Conservation (phyloP, 2,797 vertebrate genomes). For the Discoglossus pictus region DNA sequence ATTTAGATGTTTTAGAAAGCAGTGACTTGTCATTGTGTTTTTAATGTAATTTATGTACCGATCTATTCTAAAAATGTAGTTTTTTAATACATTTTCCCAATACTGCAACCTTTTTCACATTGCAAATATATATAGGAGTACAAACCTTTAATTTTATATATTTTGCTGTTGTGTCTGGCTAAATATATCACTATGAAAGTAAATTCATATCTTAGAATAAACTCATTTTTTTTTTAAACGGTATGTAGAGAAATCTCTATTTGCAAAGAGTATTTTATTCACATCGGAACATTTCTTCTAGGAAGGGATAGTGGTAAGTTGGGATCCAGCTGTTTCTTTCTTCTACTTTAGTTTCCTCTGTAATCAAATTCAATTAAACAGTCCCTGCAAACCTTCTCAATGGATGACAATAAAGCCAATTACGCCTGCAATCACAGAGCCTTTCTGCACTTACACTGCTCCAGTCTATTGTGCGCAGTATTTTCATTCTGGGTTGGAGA, state of each 20-base stretch:
- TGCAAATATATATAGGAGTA: too few relatives aligned
- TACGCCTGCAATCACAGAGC: slow-evolving; percentile 40
- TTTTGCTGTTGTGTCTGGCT: too few relatives aligned
- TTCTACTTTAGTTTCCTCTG: slow-evolving; percentile 39
- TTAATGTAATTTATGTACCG: too few relatives aligned
- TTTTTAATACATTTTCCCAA: too few relatives aligned
- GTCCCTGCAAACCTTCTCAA: slow-evolving; percentile 27
- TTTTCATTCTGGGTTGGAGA: slow-evolving; percentile 42
- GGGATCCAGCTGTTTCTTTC: slow-evolving; percentile 41
- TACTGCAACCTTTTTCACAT: too few relatives aligned
- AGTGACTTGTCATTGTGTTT: too few relatives aligned
- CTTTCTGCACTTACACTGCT: slow-evolving; percentile 40
- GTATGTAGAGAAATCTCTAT: slow-evolving; percentile 11
- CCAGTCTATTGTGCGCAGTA: slow-evolving; percentile 39
- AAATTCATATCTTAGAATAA: slow-evolving; percentile 36
- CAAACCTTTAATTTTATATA: too few relatives aligned
- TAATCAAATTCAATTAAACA: slow-evolving; percentile 50
- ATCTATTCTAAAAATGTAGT: too few relatives aligned
- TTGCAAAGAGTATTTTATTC: slow-evolving; percentile 32
- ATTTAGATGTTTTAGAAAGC: too few relatives aligned
- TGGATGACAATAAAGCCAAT: slow-evolving; percentile 50
- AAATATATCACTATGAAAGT: slow-evolving; percentile 31
- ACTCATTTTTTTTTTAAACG: background rate
- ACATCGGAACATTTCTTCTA: slow-evolving; percentile 34
- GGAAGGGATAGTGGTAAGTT: slow-evolving; percentile 35